Conservation (phyloP, 2,797 vertebrate species). For the Sebastes ruberrimus region DNA sequence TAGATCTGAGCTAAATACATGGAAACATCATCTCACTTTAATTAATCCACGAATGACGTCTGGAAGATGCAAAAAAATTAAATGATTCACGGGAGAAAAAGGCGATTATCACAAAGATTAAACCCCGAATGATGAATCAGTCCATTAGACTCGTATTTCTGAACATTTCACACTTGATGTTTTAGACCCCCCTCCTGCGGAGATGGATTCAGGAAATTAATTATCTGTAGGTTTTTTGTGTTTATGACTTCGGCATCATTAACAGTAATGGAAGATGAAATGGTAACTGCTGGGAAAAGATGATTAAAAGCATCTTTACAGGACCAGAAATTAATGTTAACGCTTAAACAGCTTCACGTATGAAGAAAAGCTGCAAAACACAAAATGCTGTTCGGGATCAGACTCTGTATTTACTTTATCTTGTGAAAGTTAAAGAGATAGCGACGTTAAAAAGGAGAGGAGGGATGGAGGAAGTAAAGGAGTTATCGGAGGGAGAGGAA, state of each 20-base stretch:
- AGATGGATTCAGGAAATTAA: slow-evolving; percentile 40
- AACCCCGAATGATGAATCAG: slow-evolving; percentile 22
- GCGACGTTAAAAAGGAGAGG: background rate
- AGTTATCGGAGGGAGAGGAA: background rate
- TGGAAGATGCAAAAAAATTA: background rate
- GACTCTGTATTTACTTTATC: background rate
- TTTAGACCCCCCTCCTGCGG: background rate
- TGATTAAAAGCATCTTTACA: slow-evolving; percentile 5
- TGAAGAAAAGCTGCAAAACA: background rate
- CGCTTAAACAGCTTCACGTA: background rate
- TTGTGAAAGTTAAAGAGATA: background rate
- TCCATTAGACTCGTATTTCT: slow-evolving; percentile 20
- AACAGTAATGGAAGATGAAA: slow-evolving; percentile 15
- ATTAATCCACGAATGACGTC: slow-evolving; percentile 1
- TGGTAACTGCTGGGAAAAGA: slow-evolving; percentile 5
- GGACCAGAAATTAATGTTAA: background rate
- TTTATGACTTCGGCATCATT: slow-evolving; percentile 35
- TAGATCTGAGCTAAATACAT: background rate
- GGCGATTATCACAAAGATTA: slow-evolving; percentile 22
- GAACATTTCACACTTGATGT: slow-evolving; percentile 15
- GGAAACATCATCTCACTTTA: background rate
- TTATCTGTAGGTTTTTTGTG: background rate
- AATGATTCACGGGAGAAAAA: background rate
- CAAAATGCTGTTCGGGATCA: background rate
- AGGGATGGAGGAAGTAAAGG: background rate